These are phyloP conservation scores for Lasius fuliginosus DNA, from an alignment of 2,888 invertebrate genomes.

Conservation along the genomic window DNA sequence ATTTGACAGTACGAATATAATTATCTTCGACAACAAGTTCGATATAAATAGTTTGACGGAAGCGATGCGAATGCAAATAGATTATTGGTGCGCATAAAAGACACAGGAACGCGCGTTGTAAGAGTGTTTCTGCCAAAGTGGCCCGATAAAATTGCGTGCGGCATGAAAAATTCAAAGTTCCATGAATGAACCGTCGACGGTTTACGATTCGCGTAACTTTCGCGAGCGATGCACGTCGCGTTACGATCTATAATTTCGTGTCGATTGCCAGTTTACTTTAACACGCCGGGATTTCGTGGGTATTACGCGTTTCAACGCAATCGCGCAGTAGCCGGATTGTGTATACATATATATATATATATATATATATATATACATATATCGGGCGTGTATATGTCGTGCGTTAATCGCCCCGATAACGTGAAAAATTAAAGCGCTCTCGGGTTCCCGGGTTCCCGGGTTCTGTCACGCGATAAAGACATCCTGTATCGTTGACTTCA, in stretches of 20 bases:
- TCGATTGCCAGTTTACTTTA: slow-evolving; percentile 25
- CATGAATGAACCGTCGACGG: slow-evolving; percentile 17
- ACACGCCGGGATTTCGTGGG: slow-evolving; percentile 14
- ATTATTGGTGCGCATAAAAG: slow-evolving; percentile 22
- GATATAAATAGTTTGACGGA: not conserved
- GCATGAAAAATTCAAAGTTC: slow-evolving; percentile 2
- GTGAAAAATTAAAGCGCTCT: slow-evolving; percentile 30
- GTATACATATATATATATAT: not conserved
- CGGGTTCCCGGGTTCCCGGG: not conserved
- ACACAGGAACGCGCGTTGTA: not conserved
- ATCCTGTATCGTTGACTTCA: slow-evolving; percentile 23
- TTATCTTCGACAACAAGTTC: not conserved
- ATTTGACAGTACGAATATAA: not conserved
- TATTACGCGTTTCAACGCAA: slow-evolving; percentile 40
- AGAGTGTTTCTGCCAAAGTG: not conserved
- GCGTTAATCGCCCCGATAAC: slow-evolving; percentile 27
- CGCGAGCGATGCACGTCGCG: not conserved
- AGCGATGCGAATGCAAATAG: not conserved
- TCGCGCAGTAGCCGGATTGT: slow-evolving; percentile 6
- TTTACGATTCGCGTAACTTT: slow-evolving; percentile 7
- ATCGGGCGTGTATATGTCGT: not conserved
- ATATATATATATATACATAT: not conserved
- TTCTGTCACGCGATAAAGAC: slow-evolving; percentile 27
- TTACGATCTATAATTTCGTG: slow-evolving; percentile 30
- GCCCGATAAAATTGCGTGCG: not conserved